Conservation (phyloP, 2,113 vertebrate genomes). For the Eolophus roseicapilla region DNA sequence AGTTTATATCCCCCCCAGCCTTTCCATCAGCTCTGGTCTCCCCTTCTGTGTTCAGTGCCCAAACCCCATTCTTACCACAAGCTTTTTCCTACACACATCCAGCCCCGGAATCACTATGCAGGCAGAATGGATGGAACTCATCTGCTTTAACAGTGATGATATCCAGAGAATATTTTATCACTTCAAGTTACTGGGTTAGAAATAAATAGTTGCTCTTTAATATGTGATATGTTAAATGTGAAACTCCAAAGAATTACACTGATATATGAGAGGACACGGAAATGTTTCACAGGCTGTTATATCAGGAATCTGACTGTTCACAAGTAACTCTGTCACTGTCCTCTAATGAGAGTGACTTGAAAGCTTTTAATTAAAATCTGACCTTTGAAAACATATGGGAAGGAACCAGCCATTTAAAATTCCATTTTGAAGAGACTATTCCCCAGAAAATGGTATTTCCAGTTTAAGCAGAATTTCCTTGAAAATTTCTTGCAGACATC, state of each 20-base stretch:
- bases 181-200: not conserved
- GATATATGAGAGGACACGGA: not conserved
- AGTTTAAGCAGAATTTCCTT: not conserved
- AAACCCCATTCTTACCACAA: not conserved
- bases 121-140: not conserved
- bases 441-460: not conserved
- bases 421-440: not conserved
- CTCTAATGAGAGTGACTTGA: not conserved
- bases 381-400: constrained; percentile 7
- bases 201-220: not conserved
- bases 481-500: not conserved
- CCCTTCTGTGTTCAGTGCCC: not conserved
- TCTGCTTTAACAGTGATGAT: not conserved
- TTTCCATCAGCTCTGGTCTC: not conserved
- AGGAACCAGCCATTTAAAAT: not conserved
- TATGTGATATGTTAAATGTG: not conserved
- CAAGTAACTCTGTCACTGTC: not conserved
- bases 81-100: not conserved
- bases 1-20: not conserved
- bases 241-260: not conserved
- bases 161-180: not conserved
- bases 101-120: not conserved
- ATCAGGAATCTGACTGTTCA: not conserved
- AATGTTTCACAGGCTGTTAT: not conserved
- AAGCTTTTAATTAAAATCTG: constrained; percentile 32